Percentiles rank a stretch among this genome's conserved stretches.
Evolutionary conservation across 2,113 vertebrate species (phyloP).

Genomic region (Meriones unguiculatus): DNA sequence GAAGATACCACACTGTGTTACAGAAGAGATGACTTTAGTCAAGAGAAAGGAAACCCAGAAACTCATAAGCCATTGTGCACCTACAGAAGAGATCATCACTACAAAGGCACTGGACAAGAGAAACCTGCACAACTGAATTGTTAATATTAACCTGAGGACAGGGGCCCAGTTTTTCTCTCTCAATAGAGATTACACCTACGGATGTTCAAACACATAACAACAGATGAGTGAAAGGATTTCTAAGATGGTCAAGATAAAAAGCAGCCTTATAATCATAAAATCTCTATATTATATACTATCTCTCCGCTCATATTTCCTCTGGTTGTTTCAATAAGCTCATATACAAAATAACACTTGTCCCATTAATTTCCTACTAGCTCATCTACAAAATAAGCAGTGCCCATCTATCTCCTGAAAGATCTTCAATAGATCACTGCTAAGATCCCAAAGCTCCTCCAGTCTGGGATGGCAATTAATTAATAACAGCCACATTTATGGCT

Average conservation of each 20-base stretch:
- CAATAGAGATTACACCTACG: not conserved
- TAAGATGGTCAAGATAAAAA: conserved; percentile 24
- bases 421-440: not conserved
- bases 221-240: conserved; percentile 23
- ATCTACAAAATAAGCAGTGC: not conserved
- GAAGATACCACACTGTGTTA: conserved; percentile 49
- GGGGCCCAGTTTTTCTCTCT: conserved; percentile 48
- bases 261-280: not conserved
- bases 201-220: conserved; percentile 2
- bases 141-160: conserved; percentile 1
- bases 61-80: not conserved
- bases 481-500: not conserved
- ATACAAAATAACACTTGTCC: not conserved
- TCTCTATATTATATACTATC: not conserved
- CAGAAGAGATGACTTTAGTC: conserved; percentile 52
- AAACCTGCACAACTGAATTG: conserved; percentile 1
- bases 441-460: not conserved
- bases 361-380: not conserved
- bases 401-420: not conserved
- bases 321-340: not conserved
- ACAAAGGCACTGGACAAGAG: not conserved
- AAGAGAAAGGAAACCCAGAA: conserved; percentile 38
- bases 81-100: conserved; percentile 21
- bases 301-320: not conserved
- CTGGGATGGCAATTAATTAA: conserved; percentile 26